These are phyloP conservation scores for Crotalus helleri DNA, from an alignment of 2,113 vertebrate genomes.

Conservation along the genomic window DNA sequence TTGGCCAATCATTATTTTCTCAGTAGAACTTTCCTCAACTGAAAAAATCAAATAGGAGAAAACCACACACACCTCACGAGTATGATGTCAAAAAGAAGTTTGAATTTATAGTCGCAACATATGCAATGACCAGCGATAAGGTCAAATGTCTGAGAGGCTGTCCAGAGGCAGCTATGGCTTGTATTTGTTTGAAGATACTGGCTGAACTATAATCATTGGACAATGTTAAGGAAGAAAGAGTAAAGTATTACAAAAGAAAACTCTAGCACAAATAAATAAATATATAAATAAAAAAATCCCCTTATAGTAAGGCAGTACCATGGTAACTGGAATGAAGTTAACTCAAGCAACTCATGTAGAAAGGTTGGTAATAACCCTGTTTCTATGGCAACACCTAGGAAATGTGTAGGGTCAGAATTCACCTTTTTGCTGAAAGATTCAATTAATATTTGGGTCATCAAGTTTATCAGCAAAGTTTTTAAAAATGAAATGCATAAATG, in stretches of 20 bases:
- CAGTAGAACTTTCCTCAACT: not conserved
- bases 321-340: constrained; percentile 27
- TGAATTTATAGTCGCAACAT: not conserved
- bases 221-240: not conserved
- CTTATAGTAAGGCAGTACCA: not conserved
- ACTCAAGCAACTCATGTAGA: constrained; percentile 6
- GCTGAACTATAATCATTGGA: not conserved
- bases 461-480: not conserved
- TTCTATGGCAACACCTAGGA: constrained; percentile 3
- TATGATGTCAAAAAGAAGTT: no score
- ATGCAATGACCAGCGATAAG: not conserved
- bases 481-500: not conserved
- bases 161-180: not conserved
- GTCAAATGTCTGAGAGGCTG: not conserved
- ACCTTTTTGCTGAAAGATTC: constrained; percentile 4
- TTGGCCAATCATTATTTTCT: not conserved
- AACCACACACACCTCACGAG: no score
- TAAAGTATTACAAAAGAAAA: not conserved
- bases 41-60: not conserved
- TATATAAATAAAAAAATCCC: not conserved
- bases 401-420: not conserved
- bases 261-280: not conserved
- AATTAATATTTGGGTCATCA: not conserved
- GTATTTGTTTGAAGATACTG: not conserved
- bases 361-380: constrained; percentile 11